Evolutionary conservation across 1,140 invertebrate species (phyloP), one percentile per base, ranked within the genome.

Genomic region (Leucophenga varia): DNA sequence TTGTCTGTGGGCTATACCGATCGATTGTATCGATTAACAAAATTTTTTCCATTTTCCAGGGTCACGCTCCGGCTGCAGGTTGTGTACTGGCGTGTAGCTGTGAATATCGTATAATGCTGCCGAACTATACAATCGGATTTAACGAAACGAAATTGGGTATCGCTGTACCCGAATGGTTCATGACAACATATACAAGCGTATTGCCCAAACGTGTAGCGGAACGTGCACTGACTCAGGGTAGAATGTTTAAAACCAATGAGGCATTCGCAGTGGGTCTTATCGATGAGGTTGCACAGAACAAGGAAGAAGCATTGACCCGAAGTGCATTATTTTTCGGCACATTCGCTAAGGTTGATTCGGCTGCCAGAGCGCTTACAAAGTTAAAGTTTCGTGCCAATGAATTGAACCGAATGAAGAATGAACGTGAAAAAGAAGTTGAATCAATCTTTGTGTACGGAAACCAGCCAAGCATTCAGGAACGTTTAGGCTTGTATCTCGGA

Each of bases 51-150:
- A 28, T 30, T 9, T 25, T 2, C n/a, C n/a, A 86, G 84, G 87
- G 87, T 20, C 84, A 90, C 55, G 80, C 86, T 54, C 89, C 89
- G 38, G 90, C 89, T 21, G 90, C 88, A 35, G 90, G 89, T 8
- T 92, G 89, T 75, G 70, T 91, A 6, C 54, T 92, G 16, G 78
- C 88, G 4, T 78, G 88, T 59, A 82, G 82, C 37, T 90, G 88
- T 74, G 90, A 93, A 75, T 91, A 91, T 61, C 79, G 90, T 64
- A 80, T 87, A 13, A 88, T 92, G 82, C 68, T 78, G 31, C 84
- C 84, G 1, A 86, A 88, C 52, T 84, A 79, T 57, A 83, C 78
- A 1, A 92, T 92, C 52, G 90, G 90, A 8, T 75, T 93, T 0
- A 93, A 92, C 68, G 82, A 83, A 71, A 82, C 82, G 1, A n/a